Evolutionary conservation across 2,888 invertebrate genomes (phyloP), one percentile per base, ranked within the genome.

Genomic region (Spodoptera picta): DNA sequence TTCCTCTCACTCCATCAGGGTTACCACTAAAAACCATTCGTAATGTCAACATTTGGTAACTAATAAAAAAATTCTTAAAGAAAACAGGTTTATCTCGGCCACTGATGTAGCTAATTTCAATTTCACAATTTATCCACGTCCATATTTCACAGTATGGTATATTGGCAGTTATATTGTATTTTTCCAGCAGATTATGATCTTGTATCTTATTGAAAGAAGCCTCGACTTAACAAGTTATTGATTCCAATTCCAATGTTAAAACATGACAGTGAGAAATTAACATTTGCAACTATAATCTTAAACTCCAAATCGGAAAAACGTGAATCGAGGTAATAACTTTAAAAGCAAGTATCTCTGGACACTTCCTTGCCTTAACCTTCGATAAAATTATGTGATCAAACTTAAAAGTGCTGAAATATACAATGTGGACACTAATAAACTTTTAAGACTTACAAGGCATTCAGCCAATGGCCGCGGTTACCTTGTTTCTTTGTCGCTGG

Each of bases 1-100:
- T 80, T 83, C 90, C 91, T 89, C 89, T 90, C 89, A 89, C 89
- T 88, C 82, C 71, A 81, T 67, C 84, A 88, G 87, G 87, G 87
- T 74, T 87, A 81, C 66, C 83, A 74, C 70, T 60, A 56, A 60
- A 65, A 67, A 58, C 23, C 45, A 55, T 47, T 58, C 19, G 43
- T 53, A 66, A 65, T 69, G 46, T 59, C 53, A 55, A 66, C 56
- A 60, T 71, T 62, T 62, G 60, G 59, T 57, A 51, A 65, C 52
- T 48, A 61, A 53, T 56, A 65, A 70, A 69, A 55, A 60, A 70
- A 64, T 69, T 59, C 51, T 60, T 43, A 47, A 19, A 44, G 44
- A 55, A 52, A 64, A 77, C 77, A 53, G 58, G 77, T 77, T 75
- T 77, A 27, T 54, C 57, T 59, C 60, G 60, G 64, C 51, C 50